These are phyloP conservation scores for Origma solitaria DNA, from an alignment of 2,113 vertebrate species.

Conservation along the genomic window DNA sequence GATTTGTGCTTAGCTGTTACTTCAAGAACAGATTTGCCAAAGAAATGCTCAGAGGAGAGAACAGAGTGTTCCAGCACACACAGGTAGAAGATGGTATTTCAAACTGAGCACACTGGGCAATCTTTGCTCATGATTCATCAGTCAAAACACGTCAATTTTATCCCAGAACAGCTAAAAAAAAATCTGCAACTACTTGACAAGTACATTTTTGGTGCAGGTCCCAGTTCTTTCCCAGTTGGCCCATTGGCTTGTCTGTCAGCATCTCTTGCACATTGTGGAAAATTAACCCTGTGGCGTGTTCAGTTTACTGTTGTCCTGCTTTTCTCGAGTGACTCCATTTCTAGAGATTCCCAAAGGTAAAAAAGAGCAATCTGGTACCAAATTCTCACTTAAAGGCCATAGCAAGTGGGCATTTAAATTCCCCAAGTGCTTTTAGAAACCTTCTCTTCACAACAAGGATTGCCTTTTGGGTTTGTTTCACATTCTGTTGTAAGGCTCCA, in stretches of 20 bases:
- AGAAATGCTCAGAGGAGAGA: slow-evolving; percentile 57
- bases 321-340: neutral
- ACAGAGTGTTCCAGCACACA: slow-evolving; percentile 67
- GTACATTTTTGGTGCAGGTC: slow-evolving; percentile 64
- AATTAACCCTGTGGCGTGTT: slow-evolving; percentile 10
- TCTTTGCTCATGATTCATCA: slow-evolving; percentile 67
- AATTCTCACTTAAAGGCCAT: neutral
- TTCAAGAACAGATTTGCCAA: slow-evolving; percentile 61
- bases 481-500: neutral
- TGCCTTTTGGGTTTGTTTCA: slow-evolving; percentile 2
- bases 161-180: slow-evolving; percentile 64
- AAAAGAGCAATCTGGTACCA: neutral
- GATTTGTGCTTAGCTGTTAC: slow-evolving; percentile 63
- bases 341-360: neutral
- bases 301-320: slow-evolving; percentile 36
- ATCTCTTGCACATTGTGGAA: slow-evolving; percentile 2
- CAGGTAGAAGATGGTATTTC: slow-evolving; percentile 66
- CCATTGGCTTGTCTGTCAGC: slow-evolving; percentile 63
- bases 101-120: slow-evolving; percentile 62
- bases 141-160: slow-evolving; percentile 68
- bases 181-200: slow-evolving; percentile 62
- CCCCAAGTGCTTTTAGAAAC: neutral
- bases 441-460: neutral
- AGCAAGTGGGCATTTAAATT: neutral
- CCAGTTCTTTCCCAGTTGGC: slow-evolving; percentile 64